Base-by-base conservation (phyloP, 2,113 vertebrate species). In the Sylvilagus bachmani region DNA sequence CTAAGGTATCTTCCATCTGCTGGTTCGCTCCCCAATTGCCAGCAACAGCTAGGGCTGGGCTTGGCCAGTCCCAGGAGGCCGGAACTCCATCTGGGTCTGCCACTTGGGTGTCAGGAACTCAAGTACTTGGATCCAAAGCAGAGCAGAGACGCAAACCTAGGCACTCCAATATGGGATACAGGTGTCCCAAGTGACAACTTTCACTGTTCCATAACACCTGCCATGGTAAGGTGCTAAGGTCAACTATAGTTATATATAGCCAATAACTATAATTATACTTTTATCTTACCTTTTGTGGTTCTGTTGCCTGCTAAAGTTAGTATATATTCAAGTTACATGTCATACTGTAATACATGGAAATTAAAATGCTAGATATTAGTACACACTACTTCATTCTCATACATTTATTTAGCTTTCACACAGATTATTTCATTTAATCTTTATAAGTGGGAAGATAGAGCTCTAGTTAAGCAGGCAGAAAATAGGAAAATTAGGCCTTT, bases 351-450 rank as follows among this genome's bases (percentile, higher is more conserved):
- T 79, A 31, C 10, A 33, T 94, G 61, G 24, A 81, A 75, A 69
- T 86, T 73, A 66, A 93, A 92, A 69, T 79, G 31, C 31, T 82
- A 10, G 36, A 19, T 16, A n/a, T 85, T 85, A 84, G 55, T 55
- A 78, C 36, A 44, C 53, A 78, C 29, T 81, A 81, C 27, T 92
- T 92, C 36, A 89, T 16, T 92, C 51, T 36, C 61, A 31, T 12
- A 24, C 22, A 33, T 85, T 85, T 86, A 69, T 69, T 74, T 71
- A 92, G n/a, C 70, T 77, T 81, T 79, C 62, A 51, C 10, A 13
- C 86, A 71, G 27, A 53, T 82, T 86, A 86, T 86, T 62, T 82
- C 62, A 81, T 74, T 93, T 88, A 89, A 84, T 78, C 66, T 96
- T 58, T 53, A 25, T 12, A 79, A 89, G 7, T 44, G 44, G 44